These are phyloP conservation scores for Macaca mulatta DNA, from an alignment of 2,113 vertebrate genomes.

Conservation along the genomic window DNA sequence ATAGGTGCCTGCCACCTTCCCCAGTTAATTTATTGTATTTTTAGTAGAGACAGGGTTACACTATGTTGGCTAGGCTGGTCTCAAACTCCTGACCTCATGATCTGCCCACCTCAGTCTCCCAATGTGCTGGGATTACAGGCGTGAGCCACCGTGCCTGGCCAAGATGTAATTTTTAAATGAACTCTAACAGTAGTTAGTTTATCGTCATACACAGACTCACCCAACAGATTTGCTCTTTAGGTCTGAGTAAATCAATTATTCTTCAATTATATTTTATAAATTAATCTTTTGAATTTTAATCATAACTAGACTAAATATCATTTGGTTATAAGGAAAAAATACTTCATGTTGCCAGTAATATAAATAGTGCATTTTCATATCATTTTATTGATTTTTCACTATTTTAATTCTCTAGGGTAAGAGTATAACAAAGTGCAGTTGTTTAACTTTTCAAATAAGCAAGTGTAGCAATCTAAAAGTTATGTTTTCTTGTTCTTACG, in stretches of 20 bases:
- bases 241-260: background rate
- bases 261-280: background rate
- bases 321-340: background rate
- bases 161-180: background rate
- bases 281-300: slow-evolving; percentile 10
- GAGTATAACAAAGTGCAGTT: background rate
- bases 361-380: background rate
- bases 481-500: background rate
- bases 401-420: background rate
- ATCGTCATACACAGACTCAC: background rate
- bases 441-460: background rate
- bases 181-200: background rate
- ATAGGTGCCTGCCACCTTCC: no score
- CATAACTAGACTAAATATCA: background rate
- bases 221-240: background rate
- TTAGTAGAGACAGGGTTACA: no score
- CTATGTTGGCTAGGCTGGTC: no score
- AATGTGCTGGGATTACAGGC: no score
- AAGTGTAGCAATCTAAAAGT: background rate
- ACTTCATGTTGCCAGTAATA: background rate
- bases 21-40: no score
- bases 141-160: no score
- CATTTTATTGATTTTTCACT: background rate
- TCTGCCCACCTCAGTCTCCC: no score
- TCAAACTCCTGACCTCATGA: no score